Evolutionary conservation across 2,888 invertebrate species (phyloP).

Genomic region (Neoscelio sp.): DNA sequence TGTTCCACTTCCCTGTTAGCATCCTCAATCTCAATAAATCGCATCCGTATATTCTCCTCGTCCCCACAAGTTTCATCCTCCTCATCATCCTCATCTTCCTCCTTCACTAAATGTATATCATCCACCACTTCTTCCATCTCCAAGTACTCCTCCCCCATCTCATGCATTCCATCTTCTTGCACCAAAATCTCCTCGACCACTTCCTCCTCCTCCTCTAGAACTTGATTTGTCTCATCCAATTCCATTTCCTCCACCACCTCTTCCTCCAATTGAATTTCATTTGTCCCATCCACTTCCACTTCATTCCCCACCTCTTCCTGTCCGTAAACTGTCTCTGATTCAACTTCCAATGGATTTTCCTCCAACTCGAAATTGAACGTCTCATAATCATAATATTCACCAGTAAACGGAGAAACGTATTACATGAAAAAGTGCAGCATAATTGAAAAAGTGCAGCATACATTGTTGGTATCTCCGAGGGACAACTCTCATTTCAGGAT

Average conservation of each 20-base stretch:
- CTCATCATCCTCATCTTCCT: slow-evolving; percentile 62
- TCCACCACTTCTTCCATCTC: slow-evolving; percentile 49
- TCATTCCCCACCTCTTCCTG: slow-evolving; percentile 17
- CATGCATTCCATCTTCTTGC: slow-evolving; percentile 28
- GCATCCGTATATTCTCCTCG: too few relatives aligned
- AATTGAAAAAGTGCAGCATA: too few relatives aligned
- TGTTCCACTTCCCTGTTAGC: slow-evolving; percentile 31
- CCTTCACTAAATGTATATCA: slow-evolving; percentile 41
- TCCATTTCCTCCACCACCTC: slow-evolving; percentile 37
- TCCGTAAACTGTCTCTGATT: slow-evolving; percentile 46
- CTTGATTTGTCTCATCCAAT: too few relatives aligned
- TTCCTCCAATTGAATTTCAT: neutral
- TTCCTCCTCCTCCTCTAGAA: slow-evolving; percentile 32
- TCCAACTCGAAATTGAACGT: slow-evolving; percentile 28
- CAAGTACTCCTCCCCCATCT: slow-evolving; percentile 59
- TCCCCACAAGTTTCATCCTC: slow-evolving; percentile 55
- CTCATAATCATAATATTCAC: slow-evolving; percentile 58
- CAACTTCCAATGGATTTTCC: slow-evolving; percentile 30
- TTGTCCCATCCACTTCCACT: slow-evolving; percentile 32
- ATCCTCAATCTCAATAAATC: slow-evolving; percentile 62
- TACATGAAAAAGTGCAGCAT: too few relatives aligned
- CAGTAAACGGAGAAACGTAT: too few relatives aligned
- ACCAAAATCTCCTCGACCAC: slow-evolving; percentile 17
- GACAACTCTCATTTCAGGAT: too few relatives aligned
- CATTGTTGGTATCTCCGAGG: too few relatives aligned